Evolutionary conservation across 2,797 vertebrate genomes (phyloP).

Genomic region (Alosa sapidissima): DNA sequence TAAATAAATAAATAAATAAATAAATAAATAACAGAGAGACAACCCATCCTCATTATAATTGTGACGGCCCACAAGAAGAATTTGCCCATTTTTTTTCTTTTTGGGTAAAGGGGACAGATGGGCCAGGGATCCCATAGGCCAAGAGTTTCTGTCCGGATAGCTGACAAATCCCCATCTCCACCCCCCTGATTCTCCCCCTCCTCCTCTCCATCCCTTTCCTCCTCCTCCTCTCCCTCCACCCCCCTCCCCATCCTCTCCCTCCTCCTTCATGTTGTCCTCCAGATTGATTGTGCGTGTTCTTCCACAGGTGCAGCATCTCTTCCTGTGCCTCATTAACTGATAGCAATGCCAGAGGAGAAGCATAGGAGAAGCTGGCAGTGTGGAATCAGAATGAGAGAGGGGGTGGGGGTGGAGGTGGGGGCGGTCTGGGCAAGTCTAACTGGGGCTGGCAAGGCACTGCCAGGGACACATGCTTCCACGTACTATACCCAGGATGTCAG

Average conservation of each 20-base stretch:
- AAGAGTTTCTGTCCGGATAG: not conserved
- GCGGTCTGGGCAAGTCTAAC: not conserved
- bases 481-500: too few relatives aligned
- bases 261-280: slow-evolving; percentile 29
- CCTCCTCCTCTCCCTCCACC: not conserved
- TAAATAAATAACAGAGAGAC: not conserved
- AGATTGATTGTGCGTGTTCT: slow-evolving; percentile 50
- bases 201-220: slow-evolving; percentile 30
- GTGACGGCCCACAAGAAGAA: not conserved
- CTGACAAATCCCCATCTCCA: slow-evolving; percentile 11
- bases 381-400: slow-evolving; percentile 43
- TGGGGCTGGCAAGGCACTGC: too few relatives aligned
- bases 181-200: slow-evolving; percentile 27
- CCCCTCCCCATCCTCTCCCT: not conserved
- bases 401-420: not conserved
- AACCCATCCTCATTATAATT: not conserved
- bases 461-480: too few relatives aligned
- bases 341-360: slow-evolving; percentile 52
- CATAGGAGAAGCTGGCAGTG: not conserved
- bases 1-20: not conserved
- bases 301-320: slow-evolving; percentile 48
- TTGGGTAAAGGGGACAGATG: not conserved
- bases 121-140: not conserved
- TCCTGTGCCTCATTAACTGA: slow-evolving; percentile 59
- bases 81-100: not conserved